Percentiles rank a stretch among this genome's conserved stretches.
Conservation (phyloP, 2,797 vertebrate species). For the Platalea minor region DNA sequence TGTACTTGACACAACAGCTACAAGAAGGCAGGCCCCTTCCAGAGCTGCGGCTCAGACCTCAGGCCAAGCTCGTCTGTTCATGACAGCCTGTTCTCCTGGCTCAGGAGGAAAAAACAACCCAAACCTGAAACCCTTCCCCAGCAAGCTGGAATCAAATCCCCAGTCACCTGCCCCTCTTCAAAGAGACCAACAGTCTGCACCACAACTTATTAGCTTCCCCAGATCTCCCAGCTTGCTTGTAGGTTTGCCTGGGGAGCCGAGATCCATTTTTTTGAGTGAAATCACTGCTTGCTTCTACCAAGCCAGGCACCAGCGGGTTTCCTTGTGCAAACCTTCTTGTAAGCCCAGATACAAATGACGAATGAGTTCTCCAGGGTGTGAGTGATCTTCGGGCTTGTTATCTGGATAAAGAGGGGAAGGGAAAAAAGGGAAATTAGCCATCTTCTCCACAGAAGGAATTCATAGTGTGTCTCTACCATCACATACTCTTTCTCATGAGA, state of each 20-base stretch:
- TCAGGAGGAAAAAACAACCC: background rate
- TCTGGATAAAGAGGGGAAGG: background rate
- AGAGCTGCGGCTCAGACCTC: background rate
- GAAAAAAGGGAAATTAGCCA: background rate
- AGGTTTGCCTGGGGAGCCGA: background rate
- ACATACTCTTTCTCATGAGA: background rate
- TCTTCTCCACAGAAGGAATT: background rate
- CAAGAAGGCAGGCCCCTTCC: background rate
- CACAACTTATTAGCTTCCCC: background rate
- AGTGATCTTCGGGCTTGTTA: background rate
- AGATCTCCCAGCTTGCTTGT: background rate
- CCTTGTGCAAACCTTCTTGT: background rate
- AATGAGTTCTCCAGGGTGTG: background rate
- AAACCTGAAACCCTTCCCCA: background rate
- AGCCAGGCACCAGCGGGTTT: background rate
- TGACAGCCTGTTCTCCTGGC: constrained; percentile 19
- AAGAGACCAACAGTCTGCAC: background rate
- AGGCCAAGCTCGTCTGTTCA: background rate
- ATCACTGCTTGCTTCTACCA: background rate
- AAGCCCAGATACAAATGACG: background rate
- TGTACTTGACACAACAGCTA: background rate
- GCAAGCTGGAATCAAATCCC: background rate
- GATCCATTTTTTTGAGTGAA: background rate
- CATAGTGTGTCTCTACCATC: background rate
- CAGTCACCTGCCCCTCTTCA: background rate